Conservation (phyloP, 1,140 invertebrate genomes). For the Vollenhovia emeryi region DNA sequence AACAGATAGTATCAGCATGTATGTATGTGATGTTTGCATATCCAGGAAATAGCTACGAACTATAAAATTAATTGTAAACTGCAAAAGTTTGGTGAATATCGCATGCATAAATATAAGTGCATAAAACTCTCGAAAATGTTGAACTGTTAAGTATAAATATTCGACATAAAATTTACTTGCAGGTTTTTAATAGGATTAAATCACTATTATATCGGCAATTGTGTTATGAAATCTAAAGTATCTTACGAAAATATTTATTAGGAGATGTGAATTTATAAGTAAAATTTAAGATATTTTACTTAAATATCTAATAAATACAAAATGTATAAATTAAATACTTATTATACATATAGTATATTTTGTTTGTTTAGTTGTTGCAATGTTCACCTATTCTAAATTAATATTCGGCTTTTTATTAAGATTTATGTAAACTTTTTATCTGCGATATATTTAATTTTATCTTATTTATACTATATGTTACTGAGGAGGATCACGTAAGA, state of each 20-base stretch:
- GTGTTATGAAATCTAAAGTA: background rate
- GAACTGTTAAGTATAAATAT: background rate
- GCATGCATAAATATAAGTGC: background rate
- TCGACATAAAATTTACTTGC: background rate
- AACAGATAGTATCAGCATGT: background rate
- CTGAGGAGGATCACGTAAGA: no score
- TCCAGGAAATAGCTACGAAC: background rate
- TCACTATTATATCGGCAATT: background rate
- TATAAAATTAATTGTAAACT: background rate
- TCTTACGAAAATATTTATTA: conserved; percentile 16
- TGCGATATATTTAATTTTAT: no score
- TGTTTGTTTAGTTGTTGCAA: no score
- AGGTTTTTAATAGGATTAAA: background rate
- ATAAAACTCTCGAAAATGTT: background rate
- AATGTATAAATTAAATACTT: background rate
- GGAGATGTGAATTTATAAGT: background rate
- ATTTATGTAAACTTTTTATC: no score
- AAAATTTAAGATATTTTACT: background rate
- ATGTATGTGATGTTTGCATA: background rate
- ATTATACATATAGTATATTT: background rate
- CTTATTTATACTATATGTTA: no score
- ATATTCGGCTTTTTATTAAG: no score
- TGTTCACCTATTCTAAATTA: no score
- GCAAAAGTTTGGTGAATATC: background rate
- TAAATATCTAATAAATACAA: background rate